These are phyloP conservation scores for Chromobotia macracanthus DNA, from an alignment of 2,797 vertebrate genomes.

Conservation along the genomic window DNA sequence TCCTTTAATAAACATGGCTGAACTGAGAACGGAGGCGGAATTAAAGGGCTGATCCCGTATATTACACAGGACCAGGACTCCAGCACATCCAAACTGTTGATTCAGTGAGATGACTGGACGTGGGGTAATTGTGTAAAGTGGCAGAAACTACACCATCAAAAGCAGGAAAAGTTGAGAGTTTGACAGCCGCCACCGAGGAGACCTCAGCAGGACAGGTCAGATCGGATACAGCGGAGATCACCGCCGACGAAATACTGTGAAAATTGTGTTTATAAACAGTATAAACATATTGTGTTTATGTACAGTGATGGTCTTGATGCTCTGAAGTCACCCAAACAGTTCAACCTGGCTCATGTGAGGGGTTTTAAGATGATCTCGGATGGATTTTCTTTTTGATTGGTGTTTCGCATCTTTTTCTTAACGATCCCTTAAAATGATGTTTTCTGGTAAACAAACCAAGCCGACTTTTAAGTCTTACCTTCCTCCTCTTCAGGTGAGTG, in stretches of 20 bases:
- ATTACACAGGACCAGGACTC: background rate
- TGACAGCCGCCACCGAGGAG: conserved; percentile 28
- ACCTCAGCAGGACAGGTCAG: conserved; percentile 5
- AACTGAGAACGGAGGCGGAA: conserved; percentile 17
- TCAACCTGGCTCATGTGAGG: background rate
- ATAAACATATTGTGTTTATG: too few species aligned
- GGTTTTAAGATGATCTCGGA: background rate
- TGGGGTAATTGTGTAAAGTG: background rate
- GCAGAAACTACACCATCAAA: background rate
- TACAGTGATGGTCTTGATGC: background rate
- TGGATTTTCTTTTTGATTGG: conserved; percentile 17
- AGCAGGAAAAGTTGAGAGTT: conserved; percentile 13
- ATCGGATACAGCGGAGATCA: background rate
- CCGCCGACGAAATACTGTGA: conserved; percentile 1
- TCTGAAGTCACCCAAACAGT: background rate
- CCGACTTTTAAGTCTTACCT: conserved; percentile 92
- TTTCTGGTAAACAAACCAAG: conserved; percentile 84
- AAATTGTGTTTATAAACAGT: conserved; percentile 17
- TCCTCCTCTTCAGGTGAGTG: conserved; percentile 85
- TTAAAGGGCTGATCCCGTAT: background rate
- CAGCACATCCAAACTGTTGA: conserved; percentile 15
- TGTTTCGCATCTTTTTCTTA: background rate
- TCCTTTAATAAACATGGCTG: conserved; percentile 43
- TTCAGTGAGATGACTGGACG: conserved; percentile 1
- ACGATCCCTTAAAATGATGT: conserved; percentile 75